A percentile compares a stretch with the other conserved stretches of the same genome.
These are phyloP conservation scores for Rhizomys pruinosus DNA, from an alignment of 2,113 vertebrate genomes.

Conservation along the genomic window DNA sequence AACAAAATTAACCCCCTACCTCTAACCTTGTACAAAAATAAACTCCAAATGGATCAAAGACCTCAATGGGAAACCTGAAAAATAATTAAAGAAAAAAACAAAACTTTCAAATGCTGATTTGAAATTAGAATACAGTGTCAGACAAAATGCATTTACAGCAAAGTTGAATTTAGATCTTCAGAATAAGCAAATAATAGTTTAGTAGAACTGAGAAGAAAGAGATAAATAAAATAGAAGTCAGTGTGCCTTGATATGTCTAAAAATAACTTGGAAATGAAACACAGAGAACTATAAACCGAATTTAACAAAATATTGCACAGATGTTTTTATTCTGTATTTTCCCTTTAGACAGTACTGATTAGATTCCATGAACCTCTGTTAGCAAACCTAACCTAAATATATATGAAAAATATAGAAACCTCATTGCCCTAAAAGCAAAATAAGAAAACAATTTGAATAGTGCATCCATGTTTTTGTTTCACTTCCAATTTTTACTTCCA, in stretches of 20 bases:
- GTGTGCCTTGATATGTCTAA: neutral
- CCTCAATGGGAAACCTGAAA: too few relatives aligned
- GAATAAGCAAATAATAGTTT: too few relatives aligned
- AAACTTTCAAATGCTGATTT: too few relatives aligned
- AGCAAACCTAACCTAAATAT: neutral
- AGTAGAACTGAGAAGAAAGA: neutral
- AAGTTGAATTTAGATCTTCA: too few relatives aligned
- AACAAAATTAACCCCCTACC: too few relatives aligned
- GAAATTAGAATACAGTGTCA: too few relatives aligned
- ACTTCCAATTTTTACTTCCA: neutral
- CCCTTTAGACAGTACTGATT: neutral
- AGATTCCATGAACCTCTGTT: neutral
- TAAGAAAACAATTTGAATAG: neutral
- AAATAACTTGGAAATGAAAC: slow-evolving; percentile 3
- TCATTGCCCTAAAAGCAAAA: neutral
- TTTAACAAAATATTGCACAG: neutral
- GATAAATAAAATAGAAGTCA: neutral
- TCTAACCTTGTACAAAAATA: too few relatives aligned
- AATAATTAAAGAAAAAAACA: too few relatives aligned
- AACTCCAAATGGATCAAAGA: too few relatives aligned
- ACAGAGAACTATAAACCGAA: neutral
- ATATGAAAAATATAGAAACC: neutral
- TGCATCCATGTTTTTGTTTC: neutral
- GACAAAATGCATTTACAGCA: too few relatives aligned
- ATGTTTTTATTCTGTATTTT: neutral